phyloP scores from a whole-genome alignment of 2,113 vertebrate species.

The Desmodus rotundus region DNA sequence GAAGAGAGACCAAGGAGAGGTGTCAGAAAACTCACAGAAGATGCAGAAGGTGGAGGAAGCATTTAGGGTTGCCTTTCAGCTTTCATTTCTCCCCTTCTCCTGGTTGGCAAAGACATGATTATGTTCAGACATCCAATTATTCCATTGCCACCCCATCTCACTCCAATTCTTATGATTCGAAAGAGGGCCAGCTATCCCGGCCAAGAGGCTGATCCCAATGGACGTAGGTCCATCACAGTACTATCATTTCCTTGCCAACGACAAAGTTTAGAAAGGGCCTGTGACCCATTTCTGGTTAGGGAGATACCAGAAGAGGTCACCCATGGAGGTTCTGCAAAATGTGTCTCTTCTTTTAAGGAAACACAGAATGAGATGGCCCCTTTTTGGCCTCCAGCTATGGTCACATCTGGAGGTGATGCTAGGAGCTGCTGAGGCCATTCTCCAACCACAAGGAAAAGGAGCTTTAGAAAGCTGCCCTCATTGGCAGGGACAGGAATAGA shows the following conservation, averaged over 20 bases:
- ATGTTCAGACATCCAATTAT: background rate
- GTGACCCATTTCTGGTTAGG: background rate
- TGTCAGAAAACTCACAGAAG: background rate
- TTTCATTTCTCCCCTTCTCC: background rate
- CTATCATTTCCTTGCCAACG: background rate
- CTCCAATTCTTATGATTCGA: background rate
- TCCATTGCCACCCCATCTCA: background rate
- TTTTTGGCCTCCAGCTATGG: background rate
- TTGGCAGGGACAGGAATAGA: background rate
- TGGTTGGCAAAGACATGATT: background rate
- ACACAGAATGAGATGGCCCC: background rate
- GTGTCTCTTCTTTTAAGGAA: background rate
- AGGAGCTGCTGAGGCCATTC: background rate
- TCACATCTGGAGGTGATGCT: background rate
- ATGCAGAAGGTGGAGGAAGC: background rate
- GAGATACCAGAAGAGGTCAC: background rate
- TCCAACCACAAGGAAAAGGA: background rate
- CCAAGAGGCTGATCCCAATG: background rate
- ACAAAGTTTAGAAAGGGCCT: background rate
- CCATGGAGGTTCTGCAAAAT: background rate
- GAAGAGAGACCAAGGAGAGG: background rate
- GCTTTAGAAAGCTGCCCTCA: background rate
- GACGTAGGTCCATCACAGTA: accelerated
- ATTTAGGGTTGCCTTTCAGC: background rate
- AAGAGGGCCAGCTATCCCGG: background rate